phyloP scores from a whole-genome alignment of 2,113 vertebrate genomes.

The Bujurquina vittata region DNA sequence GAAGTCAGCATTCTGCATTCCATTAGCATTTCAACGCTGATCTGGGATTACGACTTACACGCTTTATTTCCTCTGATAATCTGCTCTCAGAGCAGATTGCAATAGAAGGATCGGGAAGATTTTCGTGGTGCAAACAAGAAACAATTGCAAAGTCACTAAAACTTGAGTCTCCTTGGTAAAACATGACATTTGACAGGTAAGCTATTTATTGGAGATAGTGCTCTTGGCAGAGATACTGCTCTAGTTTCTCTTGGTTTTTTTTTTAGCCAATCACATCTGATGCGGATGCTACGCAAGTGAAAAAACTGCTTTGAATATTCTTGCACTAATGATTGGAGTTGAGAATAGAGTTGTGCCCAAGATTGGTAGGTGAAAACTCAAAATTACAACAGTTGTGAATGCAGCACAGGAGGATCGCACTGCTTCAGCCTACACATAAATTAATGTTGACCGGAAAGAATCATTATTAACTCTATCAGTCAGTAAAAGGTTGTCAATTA shows the following conservation, averaged over 20 bases:
- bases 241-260: no score
- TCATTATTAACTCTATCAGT: background rate
- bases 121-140: background rate
- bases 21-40: constrained; percentile 13
- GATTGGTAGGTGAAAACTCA: background rate
- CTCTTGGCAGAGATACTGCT: no score
- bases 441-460: background rate
- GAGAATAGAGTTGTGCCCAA: background rate
- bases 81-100: background rate
- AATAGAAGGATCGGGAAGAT: background rate
- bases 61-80: constrained; percentile 8
- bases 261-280: background rate
- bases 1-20: constrained; percentile 1
- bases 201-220: no score
- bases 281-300: background rate
- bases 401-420: background rate
- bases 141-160: background rate
- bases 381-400: background rate
- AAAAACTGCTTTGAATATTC: background rate
- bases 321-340: background rate
- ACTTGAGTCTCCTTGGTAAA: background rate
- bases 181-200: background rate
- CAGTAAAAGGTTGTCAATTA: background rate
- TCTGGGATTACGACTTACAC: background rate
- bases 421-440: background rate